phyloP scores from a whole-genome alignment of 2,797 vertebrate species.

The Clamator glandarius region DNA sequence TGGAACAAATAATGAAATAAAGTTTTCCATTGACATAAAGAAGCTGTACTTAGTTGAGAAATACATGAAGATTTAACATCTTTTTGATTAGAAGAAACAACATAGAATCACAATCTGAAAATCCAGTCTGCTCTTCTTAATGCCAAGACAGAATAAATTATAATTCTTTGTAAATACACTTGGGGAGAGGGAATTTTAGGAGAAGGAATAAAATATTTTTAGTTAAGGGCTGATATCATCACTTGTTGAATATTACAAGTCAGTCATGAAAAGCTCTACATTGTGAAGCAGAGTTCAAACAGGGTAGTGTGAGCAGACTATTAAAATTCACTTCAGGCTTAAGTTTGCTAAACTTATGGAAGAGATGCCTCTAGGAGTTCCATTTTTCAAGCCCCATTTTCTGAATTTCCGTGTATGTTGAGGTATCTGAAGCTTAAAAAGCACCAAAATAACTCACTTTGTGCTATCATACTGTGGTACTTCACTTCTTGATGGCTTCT shows the following conservation, averaged over 20 bases:
- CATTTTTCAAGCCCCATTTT: background rate
- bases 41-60: background rate
- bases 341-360: background rate
- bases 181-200: background rate
- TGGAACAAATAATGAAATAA: background rate
- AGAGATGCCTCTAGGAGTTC: background rate
- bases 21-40: background rate
- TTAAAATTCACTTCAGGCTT: background rate
- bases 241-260: background rate
- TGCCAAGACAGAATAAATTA: background rate
- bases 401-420: background rate
- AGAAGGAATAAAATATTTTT: slow-evolving; percentile 4
- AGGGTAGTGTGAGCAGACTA: background rate
- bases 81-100: background rate
- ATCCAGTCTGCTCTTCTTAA: background rate
- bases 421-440: background rate
- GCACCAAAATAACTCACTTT: background rate
- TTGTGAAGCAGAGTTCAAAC: background rate
- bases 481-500: too few relatives aligned
- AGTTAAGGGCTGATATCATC: background rate
- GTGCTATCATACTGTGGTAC: background rate
- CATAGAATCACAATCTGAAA: background rate
- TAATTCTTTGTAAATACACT: background rate
- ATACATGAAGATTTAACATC: background rate
- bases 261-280: background rate